A percentile compares a stretch with the other conserved stretches of the same genome.
Conservation (phyloP, 2,797 vertebrate genomes). For the Chelon labrosus region DNA sequence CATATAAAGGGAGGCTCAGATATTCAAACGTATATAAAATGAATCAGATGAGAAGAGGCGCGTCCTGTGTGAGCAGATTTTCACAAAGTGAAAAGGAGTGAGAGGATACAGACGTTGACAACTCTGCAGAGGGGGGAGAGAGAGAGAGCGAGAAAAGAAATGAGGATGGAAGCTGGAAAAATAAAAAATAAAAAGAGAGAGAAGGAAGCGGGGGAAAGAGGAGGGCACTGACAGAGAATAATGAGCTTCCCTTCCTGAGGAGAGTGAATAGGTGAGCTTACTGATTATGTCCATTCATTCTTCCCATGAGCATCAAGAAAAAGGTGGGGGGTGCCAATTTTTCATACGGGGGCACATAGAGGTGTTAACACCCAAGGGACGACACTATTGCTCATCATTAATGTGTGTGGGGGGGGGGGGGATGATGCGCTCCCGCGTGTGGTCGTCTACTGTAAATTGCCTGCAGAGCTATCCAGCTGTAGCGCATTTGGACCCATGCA, state of each 20-base stretch:
- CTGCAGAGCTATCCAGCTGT: slow-evolving; percentile 34
- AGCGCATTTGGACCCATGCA: slow-evolving; percentile 15
- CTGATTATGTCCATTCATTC: slow-evolving; percentile 69
- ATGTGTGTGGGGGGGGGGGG: slow-evolving; percentile 1
- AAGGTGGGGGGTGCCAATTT: slow-evolving; percentile 37
- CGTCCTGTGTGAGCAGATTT: slow-evolving; percentile 52
- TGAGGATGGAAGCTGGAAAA: slow-evolving; percentile 19
- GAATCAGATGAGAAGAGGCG: slow-evolving; percentile 52
- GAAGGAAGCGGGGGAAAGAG: background rate
- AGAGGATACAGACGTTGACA: slow-evolving; percentile 37
- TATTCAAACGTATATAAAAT: slow-evolving; percentile 52
- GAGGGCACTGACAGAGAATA: slow-evolving; percentile 42
- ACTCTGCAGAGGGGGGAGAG: slow-evolving; percentile 37
- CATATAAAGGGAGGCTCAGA: slow-evolving; percentile 20
- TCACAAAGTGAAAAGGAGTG: background rate
- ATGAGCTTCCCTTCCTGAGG: slow-evolving; percentile 32
- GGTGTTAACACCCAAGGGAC: slow-evolving; percentile 41
- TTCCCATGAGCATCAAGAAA: slow-evolving; percentile 34
- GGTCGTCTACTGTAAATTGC: slow-evolving; percentile 38
- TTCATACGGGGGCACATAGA: slow-evolving; percentile 51
- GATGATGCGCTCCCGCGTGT: slow-evolving; percentile 6
- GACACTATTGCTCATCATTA: slow-evolving; percentile 56
- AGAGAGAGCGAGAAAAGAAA: too few species aligned
- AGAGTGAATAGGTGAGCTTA: slow-evolving; percentile 51
- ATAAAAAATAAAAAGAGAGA: background rate